A percentile compares a stretch with the other conserved stretches of the same genome.
phyloP scores from a whole-genome alignment of 2,888 invertebrate genomes.

The Chymomyza fuscimana region DNA sequence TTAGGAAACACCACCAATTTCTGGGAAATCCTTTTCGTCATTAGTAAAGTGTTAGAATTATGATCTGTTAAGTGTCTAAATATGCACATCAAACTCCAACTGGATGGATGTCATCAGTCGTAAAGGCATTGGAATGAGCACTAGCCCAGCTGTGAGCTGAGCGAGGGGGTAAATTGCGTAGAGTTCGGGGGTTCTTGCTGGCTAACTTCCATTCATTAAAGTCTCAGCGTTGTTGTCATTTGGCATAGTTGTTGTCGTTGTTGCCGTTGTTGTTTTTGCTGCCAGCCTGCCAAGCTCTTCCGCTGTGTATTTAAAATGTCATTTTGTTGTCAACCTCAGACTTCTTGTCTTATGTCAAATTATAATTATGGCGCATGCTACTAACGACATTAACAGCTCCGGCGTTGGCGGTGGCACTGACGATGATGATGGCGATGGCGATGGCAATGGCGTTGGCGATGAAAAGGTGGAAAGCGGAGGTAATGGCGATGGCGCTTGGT shows the following conservation, averaged over 20 bases:
- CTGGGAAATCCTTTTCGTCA: conserved; percentile 18
- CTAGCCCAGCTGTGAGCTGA: neutral
- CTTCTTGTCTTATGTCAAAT: conserved; percentile 77
- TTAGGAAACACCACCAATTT: too few relatives aligned
- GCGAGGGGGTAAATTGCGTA: neutral
- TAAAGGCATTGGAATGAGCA: conserved; percentile 11
- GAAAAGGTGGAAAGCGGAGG: neutral
- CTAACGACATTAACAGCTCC: conserved; percentile 63
- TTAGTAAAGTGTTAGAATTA: conserved; percentile 72
- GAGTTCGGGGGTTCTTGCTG: neutral
- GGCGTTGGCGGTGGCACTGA: conserved; percentile 1
- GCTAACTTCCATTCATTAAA: neutral
- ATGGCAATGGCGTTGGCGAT: neutral
- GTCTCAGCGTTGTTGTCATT: neutral
- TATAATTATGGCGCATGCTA: conserved; percentile 71
- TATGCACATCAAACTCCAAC: conserved; percentile 40
- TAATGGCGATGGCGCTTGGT: conserved; percentile 1
- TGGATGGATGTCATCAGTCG: neutral
- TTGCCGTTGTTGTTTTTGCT: conserved; percentile 14
- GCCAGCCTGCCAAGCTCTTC: conserved; percentile 10
- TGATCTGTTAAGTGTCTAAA: conserved; percentile 72
- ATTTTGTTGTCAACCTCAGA: conserved; percentile 77
- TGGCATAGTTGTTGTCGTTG: neutral
- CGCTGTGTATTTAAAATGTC: conserved; percentile 69
- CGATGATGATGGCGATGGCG: neutral